Conservation (phyloP, 2,113 vertebrate species). For the Serinus canaria region DNA sequence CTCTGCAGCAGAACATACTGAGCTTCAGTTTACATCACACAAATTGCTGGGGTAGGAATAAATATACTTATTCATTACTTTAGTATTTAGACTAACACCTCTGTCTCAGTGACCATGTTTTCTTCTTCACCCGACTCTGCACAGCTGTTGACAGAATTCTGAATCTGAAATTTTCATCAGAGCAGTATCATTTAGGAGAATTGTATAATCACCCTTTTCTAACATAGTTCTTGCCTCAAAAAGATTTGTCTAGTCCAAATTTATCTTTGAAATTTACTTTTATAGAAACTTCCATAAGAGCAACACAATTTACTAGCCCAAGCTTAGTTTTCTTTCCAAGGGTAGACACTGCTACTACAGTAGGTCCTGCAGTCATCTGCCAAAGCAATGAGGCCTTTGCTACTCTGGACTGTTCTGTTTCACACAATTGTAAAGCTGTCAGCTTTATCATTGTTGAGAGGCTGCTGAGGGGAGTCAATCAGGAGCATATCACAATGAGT, state of each 20-base stretch:
- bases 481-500: background rate
- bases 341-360: background rate
- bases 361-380: background rate
- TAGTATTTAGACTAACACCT: background rate
- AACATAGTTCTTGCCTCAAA: background rate
- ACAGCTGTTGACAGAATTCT: background rate
- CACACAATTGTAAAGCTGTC: background rate
- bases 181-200: background rate
- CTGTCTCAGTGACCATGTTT: background rate
- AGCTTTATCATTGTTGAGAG: background rate
- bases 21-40: background rate
- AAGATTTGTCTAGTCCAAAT: background rate
- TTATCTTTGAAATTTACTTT: background rate
- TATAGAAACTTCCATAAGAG: rapidly evolving
- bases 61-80: background rate
- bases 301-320: background rate
- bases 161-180: background rate
- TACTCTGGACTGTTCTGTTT: background rate
- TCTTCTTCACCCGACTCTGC: background rate
- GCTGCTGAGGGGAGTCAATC: background rate
- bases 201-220: background rate
- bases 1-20: background rate
- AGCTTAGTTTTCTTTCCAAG: background rate
- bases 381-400: background rate
- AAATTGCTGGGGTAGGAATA: background rate